Conservation (phyloP, 2,797 vertebrate species). For the Avahi laniger region DNA sequence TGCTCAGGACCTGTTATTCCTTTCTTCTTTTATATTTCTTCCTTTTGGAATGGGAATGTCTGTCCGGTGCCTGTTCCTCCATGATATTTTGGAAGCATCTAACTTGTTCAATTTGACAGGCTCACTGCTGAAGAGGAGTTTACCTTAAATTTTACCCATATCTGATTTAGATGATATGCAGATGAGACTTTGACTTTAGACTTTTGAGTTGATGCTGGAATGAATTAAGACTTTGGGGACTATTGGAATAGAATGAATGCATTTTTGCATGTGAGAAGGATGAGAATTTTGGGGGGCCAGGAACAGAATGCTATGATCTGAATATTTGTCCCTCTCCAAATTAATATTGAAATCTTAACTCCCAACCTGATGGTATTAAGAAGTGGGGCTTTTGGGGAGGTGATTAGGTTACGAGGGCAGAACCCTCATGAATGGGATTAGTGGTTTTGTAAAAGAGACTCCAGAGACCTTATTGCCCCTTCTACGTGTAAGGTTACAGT, state of each 20-base stretch:
- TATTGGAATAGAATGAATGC: neutral
- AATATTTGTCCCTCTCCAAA: neutral
- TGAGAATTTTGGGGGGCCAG: neutral
- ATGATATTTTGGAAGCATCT: neutral
- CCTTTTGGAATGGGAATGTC: neutral
- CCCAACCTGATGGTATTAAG: neutral
- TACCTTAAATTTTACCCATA: neutral
- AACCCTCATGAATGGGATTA: neutral
- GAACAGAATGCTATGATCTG: neutral
- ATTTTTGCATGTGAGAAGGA: neutral
- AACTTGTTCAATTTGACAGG: neutral
- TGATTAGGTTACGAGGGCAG: neutral
- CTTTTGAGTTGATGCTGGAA: neutral
- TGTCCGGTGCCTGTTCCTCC: neutral
- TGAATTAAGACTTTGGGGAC: neutral
- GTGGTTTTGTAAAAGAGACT: neutral
- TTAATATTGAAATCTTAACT: neutral
- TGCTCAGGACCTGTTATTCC: neutral
- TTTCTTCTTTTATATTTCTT: neutral
- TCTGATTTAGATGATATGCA: neutral
- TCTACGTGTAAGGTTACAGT: neutral
- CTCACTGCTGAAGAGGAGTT: neutral
- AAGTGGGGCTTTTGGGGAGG: neutral
- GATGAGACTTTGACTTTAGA: neutral
- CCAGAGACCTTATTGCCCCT: neutral